Conservation (phyloP, 2,888 invertebrate genomes). For the Lasioglossum villosulum region DNA sequence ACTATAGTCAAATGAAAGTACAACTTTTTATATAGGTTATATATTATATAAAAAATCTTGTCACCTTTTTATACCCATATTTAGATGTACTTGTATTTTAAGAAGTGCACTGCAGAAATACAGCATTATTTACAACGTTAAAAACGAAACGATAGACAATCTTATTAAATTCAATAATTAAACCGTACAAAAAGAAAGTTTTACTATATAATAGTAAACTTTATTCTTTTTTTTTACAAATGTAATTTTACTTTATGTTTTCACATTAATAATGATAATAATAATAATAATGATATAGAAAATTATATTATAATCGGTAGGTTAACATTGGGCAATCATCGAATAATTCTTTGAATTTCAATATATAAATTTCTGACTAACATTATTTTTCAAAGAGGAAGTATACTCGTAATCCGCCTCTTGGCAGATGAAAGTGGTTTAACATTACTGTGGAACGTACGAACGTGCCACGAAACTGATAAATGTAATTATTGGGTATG, state of each 20-base stretch:
- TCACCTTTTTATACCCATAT: constrained; percentile 59
- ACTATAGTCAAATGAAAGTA: constrained; percentile 57
- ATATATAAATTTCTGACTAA: constrained; percentile 45
- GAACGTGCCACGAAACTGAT: constrained; percentile 31
- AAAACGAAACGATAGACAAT: constrained; percentile 49
- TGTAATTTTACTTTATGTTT: constrained; percentile 56
- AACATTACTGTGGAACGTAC: constrained; percentile 39
- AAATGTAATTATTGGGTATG: constrained; percentile 35
- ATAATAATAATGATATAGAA: constrained; percentile 47
- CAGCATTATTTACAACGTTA: constrained; percentile 62
- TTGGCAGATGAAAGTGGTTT: constrained; percentile 38
- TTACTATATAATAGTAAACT: constrained; percentile 64
- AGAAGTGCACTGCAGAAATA: constrained; percentile 64
- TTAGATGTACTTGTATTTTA: constrained; percentile 63
- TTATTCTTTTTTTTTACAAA: constrained; percentile 62
- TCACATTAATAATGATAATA: constrained; percentile 45
- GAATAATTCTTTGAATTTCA: constrained; percentile 66
- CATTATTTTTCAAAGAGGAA: constrained; percentile 50
- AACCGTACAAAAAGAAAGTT: constrained; percentile 65
- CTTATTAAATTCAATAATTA: constrained; percentile 51
- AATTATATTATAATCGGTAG: constrained; percentile 49
- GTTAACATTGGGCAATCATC: constrained; percentile 62
- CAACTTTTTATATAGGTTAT: constrained; percentile 54
- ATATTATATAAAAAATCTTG: constrained; percentile 63
- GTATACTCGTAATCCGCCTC: constrained; percentile 44